Base-by-base conservation (phyloP, 2,797 vertebrate genomes). In the Hippoglossus hippoglossus region DNA sequence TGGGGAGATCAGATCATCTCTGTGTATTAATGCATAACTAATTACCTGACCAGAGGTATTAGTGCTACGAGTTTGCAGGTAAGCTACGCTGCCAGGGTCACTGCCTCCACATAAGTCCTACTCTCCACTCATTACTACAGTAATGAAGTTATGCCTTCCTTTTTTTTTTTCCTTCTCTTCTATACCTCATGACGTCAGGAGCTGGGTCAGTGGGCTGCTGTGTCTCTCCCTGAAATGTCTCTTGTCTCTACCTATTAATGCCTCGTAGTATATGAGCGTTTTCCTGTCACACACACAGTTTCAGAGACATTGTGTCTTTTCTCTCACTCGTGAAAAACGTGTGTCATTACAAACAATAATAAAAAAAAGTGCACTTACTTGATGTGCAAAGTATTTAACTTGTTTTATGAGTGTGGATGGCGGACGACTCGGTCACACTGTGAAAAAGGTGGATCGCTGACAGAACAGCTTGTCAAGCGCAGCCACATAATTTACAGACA, bases 31-130 rank as follows among this genome's bases (percentile, higher is more conserved):
- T 91, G 89, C 79, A 77, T 89, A 90, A 92, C 89, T 93, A 93
- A 94, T 93, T 90, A 90, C 89, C 91, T 92, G 93, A 94, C 93
- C 80, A 87, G 83, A 86, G 80, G 82, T 91, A 91, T 93, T 93
- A 93, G 74, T 80, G 79, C 87, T 87, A 87, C 85, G 77, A 51
- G 82, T 92, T 79, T 82, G 84, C 93, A 94, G 92, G 91, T 93
- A 90, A 89, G 81, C 85, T 73, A 60, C 71, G 71, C 82, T 75
- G 79, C 78, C 84, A 54, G 87, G 89, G 90, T 89, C 89, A 81
- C 82, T 85, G 80, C 80, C 71, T 91, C 83, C 52, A 65, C 83
- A 82, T 79, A 73, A 84, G 82, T 87, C 86, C 84, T 85, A 77
- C 83, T 82, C 84, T 92, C 75, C 66, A 64, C 81, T 91, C 85